Percentiles rank a stretch among this genome's conserved stretches.
Evolutionary conservation across 2,888 invertebrate species (phyloP).

Genomic region (Eudemis profundana): DNA sequence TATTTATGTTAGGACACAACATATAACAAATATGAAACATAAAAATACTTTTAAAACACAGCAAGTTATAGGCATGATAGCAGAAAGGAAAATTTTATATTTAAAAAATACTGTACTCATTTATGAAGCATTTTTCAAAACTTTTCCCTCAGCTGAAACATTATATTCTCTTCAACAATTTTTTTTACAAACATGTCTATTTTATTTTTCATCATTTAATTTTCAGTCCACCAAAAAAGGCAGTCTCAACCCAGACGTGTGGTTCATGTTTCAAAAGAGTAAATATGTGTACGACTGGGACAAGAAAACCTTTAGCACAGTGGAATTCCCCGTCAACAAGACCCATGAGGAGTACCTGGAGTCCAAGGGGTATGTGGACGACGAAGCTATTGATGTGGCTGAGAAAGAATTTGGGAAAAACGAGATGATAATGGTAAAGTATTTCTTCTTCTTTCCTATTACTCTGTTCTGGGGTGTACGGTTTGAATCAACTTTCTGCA

Average conservation of each 20-base stretch:
- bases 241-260: conserved; percentile 86
- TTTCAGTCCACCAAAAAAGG: conserved; percentile 76
- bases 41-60: too few relatives aligned
- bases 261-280: conserved; percentile 99
- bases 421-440: conserved; percentile 91
- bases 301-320: conserved; percentile 91
- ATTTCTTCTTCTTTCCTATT: background rate
- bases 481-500: too few relatives aligned
- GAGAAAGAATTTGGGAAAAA: conserved; percentile 96
- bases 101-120: too few relatives aligned
- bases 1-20: too few relatives aligned
- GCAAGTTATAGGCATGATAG: too few relatives aligned
- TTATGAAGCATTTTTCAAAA: too few relatives aligned
- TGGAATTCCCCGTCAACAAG: conserved; percentile 93
- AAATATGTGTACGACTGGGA: conserved; percentile 96
- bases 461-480: too few relatives aligned
- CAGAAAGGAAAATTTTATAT: too few relatives aligned
- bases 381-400: conserved; percentile 90
- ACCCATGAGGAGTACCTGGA: conserved; percentile 89
- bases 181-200: too few relatives aligned
- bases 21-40: too few relatives aligned
- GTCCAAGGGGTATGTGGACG: conserved; percentile 95
- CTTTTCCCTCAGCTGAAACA: too few relatives aligned
- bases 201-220: conserved; percentile 36
- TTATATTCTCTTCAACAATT: background rate